Evolutionary conservation across 2,113 vertebrate species (phyloP).

Genomic region (Cyanocitta stelleri): DNA sequence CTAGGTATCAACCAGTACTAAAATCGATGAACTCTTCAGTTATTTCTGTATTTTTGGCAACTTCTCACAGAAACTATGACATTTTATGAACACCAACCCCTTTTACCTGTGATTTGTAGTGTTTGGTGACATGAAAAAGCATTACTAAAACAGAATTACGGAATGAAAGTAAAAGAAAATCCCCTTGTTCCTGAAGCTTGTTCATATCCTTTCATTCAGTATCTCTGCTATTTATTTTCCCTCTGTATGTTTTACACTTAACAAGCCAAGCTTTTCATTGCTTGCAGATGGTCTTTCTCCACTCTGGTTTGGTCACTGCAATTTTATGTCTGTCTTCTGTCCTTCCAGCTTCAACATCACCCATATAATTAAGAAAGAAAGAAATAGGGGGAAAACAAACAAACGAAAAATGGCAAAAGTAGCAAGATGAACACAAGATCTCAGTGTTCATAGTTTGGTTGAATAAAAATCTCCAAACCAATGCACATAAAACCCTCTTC

Average conservation of each 20-base stretch:
- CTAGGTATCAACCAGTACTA: background rate
- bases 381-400: background rate
- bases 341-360: background rate
- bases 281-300: background rate
- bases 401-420: background rate
- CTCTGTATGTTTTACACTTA: background rate
- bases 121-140: background rate
- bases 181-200: background rate
- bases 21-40: background rate
- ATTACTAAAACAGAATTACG: background rate
- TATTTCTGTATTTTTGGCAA: background rate
- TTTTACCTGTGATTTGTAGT: background rate
- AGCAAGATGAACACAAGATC: background rate
- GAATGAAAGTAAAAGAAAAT: background rate
- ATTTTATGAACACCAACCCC: background rate
- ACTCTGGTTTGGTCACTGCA: background rate
- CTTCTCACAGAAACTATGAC: background rate
- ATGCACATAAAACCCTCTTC: accelerated
- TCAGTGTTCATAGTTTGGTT: background rate
- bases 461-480: background rate
- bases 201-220: background rate
- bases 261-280: background rate
- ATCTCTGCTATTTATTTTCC: background rate
- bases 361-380: background rate
- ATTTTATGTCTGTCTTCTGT: background rate